A percentile compares a stretch with the other conserved stretches of the same genome.
These are phyloP conservation scores for Salvator merianae DNA, from an alignment of 2,113 vertebrate species.

Conservation along the genomic window DNA sequence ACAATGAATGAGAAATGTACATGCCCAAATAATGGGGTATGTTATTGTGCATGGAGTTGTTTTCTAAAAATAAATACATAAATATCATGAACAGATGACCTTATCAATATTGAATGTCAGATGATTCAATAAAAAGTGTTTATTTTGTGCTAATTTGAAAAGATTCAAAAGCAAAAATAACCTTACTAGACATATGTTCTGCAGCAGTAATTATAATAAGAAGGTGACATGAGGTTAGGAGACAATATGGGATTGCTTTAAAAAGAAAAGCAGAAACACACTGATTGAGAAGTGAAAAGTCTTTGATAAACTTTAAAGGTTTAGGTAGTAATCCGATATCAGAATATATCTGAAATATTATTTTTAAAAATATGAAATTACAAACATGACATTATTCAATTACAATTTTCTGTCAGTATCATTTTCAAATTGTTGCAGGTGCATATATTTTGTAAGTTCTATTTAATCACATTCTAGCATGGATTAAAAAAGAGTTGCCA, in stretches of 20 bases:
- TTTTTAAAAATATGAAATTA: constrained; percentile 67
- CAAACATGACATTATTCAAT: constrained; percentile 62
- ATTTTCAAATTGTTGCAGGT: background rate
- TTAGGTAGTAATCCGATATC: constrained; percentile 61
- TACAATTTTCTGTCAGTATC: constrained; percentile 3
- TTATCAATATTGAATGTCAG: constrained; percentile 43
- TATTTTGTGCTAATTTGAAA: constrained; percentile 55
- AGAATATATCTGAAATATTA: constrained; percentile 67
- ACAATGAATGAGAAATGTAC: constrained; percentile 25
- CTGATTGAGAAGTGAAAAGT: constrained; percentile 56
- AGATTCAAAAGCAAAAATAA: constrained; percentile 59
- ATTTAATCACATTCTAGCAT: background rate
- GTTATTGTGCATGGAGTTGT: background rate
- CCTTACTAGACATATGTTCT: constrained; percentile 60
- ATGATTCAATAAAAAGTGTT: constrained; percentile 52
- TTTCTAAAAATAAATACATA: constrained; percentile 25
- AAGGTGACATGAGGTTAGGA: constrained; percentile 61
- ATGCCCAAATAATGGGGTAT: background rate
- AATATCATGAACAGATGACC: constrained; percentile 31
- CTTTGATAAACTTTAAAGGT: constrained; percentile 56
- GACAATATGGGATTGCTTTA: constrained; percentile 40
- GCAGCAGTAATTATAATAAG: constrained; percentile 60
- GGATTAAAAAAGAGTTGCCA: background rate
- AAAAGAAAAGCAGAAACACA: constrained; percentile 40
- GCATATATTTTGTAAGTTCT: background rate